Evolutionary conservation across 2,797 vertebrate genomes (phyloP).

Genomic region (Danio kyathit): DNA sequence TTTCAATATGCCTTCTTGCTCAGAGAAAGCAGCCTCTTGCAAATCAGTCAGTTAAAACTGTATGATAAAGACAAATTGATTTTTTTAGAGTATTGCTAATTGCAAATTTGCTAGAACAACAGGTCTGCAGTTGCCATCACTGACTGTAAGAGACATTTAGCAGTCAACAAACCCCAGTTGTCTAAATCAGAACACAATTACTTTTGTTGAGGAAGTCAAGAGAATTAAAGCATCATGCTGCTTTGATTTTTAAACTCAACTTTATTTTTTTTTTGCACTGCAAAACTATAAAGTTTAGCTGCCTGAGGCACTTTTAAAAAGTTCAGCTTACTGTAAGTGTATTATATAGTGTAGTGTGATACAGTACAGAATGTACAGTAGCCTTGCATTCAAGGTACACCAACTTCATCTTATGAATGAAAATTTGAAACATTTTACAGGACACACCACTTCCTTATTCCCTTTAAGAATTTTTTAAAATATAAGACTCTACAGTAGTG

Average conservation of each 20-base stretch:
- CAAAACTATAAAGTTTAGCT: too few relatives aligned
- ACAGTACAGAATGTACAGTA: neutral
- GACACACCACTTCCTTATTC: neutral
- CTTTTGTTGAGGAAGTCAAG: neutral
- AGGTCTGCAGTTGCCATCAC: neutral
- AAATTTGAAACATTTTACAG: neutral
- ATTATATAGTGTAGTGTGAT: neutral
- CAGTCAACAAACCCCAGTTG: constrained; percentile 4
- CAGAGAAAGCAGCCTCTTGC: neutral
- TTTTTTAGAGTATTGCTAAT: constrained; percentile 11
- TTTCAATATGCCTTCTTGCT: constrained; percentile 1
- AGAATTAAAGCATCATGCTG: neutral
- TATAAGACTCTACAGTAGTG: too few relatives aligned
- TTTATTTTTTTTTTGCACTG: neutral
- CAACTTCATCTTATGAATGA: neutral
- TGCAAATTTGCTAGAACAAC: constrained; percentile 9
- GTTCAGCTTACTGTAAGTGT: neutral
- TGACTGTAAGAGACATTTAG: neutral
- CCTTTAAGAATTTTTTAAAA: neutral
- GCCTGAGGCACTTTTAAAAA: neutral
- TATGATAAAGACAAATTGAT: constrained; percentile 1
- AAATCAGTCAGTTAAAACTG: constrained; percentile 21
- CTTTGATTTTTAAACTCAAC: neutral
- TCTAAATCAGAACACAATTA: neutral
- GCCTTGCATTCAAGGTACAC: neutral